phyloP scores from a whole-genome alignment of 2,797 vertebrate species.

The Chiroxiphia lanceolata region DNA sequence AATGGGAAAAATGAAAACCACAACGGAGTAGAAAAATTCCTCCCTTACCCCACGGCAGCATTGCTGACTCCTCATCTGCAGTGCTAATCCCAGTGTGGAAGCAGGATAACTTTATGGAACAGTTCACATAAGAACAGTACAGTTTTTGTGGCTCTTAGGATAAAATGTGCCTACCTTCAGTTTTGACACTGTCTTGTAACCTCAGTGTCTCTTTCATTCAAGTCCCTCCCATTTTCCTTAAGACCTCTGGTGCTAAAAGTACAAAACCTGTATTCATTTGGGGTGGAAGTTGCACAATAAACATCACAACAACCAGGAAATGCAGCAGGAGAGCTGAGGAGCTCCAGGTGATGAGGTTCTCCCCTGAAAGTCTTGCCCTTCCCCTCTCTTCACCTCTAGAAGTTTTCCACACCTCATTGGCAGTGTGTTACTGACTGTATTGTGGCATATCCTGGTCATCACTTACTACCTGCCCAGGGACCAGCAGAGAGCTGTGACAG shows the following conservation, averaged over 20 bases:
- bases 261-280: neutral
- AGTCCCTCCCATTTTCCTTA: neutral
- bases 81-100: neutral
- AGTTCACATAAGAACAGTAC: neutral
- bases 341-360: neutral
- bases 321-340: neutral
- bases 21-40: neutral
- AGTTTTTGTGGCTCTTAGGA: neutral
- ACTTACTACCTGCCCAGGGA: neutral
- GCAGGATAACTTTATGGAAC: neutral
- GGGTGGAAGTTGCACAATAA: neutral
- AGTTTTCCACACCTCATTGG: neutral
- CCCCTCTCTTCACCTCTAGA: neutral
- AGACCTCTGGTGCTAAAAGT: neutral
- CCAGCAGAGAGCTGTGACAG: neutral
- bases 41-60: neutral
- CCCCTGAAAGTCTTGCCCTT: neutral
- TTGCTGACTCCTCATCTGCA: neutral
- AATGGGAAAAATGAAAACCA: neutral
- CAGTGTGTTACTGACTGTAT: neutral
- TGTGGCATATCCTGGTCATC: neutral
- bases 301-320: slow-evolving; percentile 41
- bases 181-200: neutral
- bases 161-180: neutral
- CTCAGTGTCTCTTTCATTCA: neutral